Percentiles rank a stretch among this genome's conserved stretches.
phyloP scores from a whole-genome alignment of 2,113 vertebrate genomes.

The Psilopogon haemacephalus region DNA sequence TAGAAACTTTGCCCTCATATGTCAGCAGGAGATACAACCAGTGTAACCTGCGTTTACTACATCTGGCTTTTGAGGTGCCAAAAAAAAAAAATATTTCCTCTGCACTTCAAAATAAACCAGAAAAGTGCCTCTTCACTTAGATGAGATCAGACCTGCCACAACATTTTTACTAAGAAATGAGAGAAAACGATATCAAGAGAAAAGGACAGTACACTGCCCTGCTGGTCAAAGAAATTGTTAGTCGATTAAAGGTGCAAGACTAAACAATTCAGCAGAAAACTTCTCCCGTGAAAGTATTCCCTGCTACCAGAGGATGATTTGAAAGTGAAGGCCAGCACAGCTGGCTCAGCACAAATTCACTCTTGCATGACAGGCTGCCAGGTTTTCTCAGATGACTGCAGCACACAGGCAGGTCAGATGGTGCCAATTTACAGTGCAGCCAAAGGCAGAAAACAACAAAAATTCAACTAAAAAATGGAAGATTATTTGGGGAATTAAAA shows the following conservation, averaged over 20 bases:
- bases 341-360: not conserved
- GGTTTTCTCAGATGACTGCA: not conserved
- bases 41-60: not conserved
- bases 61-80: not conserved
- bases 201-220: not conserved
- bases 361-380: fast-evolving
- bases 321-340: not conserved
- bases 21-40: not conserved
- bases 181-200: not conserved
- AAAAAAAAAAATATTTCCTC: not conserved
- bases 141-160: not conserved
- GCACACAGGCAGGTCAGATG: not conserved
- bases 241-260: not conserved
- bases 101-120: not conserved
- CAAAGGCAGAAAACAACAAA: not conserved
- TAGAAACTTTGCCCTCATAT: not conserved
- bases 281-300: not conserved
- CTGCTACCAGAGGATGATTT: not conserved
- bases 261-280: not conserved
- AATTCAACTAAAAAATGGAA: not conserved
- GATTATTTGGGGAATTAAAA: not conserved
- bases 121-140: not conserved
- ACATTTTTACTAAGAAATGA: not conserved
- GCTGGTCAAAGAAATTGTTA: not conserved
- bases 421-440: not conserved